phyloP scores from a whole-genome alignment of 1,140 invertebrate genomes.

The Drosophila varians region DNA sequence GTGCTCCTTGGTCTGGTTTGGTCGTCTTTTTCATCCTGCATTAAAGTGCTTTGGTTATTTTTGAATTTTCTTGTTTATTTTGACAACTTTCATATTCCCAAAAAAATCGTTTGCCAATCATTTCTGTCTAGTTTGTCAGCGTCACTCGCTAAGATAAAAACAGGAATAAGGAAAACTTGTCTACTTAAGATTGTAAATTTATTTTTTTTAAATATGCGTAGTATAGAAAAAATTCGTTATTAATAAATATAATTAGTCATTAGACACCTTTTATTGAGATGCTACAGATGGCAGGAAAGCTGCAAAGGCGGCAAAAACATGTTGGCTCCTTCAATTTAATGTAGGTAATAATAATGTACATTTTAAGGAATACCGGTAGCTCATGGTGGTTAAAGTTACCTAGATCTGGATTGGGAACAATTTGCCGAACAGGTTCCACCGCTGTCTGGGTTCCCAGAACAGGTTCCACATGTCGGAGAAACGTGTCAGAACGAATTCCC shows the following conservation, averaged over 20 bases:
- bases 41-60: not conserved
- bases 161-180: too few species aligned
- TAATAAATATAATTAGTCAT: too few species aligned
- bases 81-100: conserved; percentile 3
- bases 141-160: too few species aligned
- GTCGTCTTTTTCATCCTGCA: not conserved
- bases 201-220: too few species aligned
- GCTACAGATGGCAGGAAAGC: too few species aligned
- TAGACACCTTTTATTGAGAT: too few species aligned
- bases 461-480: conserved; percentile 29
- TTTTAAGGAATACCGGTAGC: conserved; percentile 16
- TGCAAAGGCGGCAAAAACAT: not conserved
- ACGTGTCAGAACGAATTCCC: conserved; percentile 13
- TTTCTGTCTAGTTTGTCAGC: too few species aligned
- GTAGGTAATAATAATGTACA: not conserved
- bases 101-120: not conserved
- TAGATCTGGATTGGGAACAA: conserved; percentile 6
- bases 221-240: too few species aligned
- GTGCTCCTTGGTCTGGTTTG: conserved; percentile 21
- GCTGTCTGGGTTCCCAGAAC: conserved; percentile 24
- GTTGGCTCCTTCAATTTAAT: not conserved
- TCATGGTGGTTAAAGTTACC: conserved; percentile 4
- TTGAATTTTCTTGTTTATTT: not conserved
- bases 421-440: conserved; percentile 33
- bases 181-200: too few species aligned